Evolutionary conservation across 2,888 invertebrate genomes (phyloP), one percentile per base, ranked within the genome.

Genomic region (Nipponacmea schrenckii): DNA sequence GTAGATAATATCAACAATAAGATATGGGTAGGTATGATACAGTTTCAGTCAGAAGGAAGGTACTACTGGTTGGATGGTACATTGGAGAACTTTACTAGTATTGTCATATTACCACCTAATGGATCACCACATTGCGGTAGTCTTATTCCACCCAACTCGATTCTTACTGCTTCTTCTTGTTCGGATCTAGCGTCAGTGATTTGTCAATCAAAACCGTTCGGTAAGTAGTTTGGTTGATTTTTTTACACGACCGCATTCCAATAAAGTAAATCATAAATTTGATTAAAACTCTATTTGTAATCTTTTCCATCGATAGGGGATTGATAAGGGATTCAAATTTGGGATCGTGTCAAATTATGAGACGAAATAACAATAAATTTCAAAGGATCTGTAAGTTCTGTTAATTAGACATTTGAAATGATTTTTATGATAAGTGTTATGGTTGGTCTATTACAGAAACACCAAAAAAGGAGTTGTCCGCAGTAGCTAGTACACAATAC

Each of bases 51-150:
- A 15, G 45, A 39, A 8, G 66, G 70, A 7, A 39, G 65, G 56
- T 66, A 44, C 45, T 24, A 56, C 7, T 66, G 66, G 70, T 66
- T 66, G 24, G 70, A 70, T 62, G 70, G 70, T 56, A 48, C 50
- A 39, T 31, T 39, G 26, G 70, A 56, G 10, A 62, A 39, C 24
- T 62, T 66, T 26, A 65, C 66, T 24, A 45, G 45, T 15, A 66
- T 66, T 14, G 39, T 20, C 15, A 15, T 20, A 31, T 39, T 44
- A 20, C 56, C 62, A 7, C 7, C 45, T 50, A 5, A n/a, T 17
- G 48, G 8, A 50, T n/a, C 7, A 17, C 12, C 39, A 27, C 24
- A 56, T 10, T 70, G 70, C 66, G 70, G 64, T n/a, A 20, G 64
- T n/a, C 62, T 70, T 50, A 15, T 62, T n/a, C 66, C 48, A 2